Evolutionary conservation across 2,113 vertebrate genomes (phyloP), one percentile per base, ranked within the genome.

Genomic region (Silurus glanis): DNA sequence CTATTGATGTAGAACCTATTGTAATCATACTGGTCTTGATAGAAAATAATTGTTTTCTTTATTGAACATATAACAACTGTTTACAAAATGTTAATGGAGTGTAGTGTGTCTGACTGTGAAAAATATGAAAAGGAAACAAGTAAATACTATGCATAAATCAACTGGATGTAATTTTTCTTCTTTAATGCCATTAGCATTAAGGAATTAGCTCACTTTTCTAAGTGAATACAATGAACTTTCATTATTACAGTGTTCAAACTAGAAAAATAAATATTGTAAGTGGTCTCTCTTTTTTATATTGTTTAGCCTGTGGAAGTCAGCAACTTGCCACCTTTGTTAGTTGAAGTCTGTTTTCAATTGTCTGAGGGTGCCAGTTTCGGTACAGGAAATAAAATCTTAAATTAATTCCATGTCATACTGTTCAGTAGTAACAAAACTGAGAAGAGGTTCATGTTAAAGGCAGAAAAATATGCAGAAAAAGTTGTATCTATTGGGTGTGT

Each of bases 331-430:
- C 47, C 19, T 75, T 64, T 53, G 14, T 80, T 55, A 64, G n/a
- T 64, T 12, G 59, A 76, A 64, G 37, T 85, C 69, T 53, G 28
- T 58, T 51, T 79, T 69, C 69, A 56, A 5, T 69, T 85, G 64
- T 19, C 3, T 79, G n/a, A 28, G 51, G 59, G 56, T n/a, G 53
- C 23, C 28, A 61, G 21, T 28, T 55, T 16, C 56, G 28, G 21
- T 47, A 45, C n/a, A 71, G 64, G 7, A 58, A 58, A 58, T n/a
- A 37, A 59, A 37, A 45, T 7, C 12, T 47, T 2, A 17, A 13
- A 47, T 84, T 74, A 37, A 58, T 4, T 74, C 13, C 21, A 84
- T 59, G 55, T 74, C 56, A 59, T 2, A 84, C 28, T 74, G 25
- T 74, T 74, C 62, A 55, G 62, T 47, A 45, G 4, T 59, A 84